These are phyloP conservation scores for Cynopterus sphinx DNA, from an alignment of 2,797 vertebrate genomes.

Conservation along the genomic window DNA sequence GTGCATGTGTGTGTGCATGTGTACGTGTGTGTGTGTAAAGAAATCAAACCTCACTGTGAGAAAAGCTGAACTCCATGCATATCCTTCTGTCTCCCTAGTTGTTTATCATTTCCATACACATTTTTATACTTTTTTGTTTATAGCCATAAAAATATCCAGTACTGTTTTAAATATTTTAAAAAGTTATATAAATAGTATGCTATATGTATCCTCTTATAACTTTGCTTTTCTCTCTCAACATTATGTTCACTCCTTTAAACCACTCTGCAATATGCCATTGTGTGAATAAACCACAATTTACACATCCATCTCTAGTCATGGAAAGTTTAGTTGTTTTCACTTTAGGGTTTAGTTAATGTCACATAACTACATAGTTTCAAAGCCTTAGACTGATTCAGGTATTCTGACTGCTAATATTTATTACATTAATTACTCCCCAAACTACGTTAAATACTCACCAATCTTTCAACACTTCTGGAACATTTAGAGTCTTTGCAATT, in stretches of 20 bases:
- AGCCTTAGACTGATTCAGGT: not conserved
- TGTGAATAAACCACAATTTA: not conserved
- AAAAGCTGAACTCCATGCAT: not conserved
- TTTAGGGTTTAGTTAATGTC: not conserved
- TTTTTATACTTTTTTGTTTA: slow-evolving; percentile 4
- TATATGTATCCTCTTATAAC: not conserved
- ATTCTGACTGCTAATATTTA: slow-evolving; percentile 31
- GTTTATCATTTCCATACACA: not conserved
- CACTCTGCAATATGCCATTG: not conserved
- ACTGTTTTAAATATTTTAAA: not conserved
- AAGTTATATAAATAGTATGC: not conserved
- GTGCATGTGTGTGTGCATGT: too few relatives aligned
- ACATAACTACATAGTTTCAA: not conserved
- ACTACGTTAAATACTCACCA: slow-evolving; percentile 79
- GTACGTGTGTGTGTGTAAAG: not conserved
- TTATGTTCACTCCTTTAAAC: slow-evolving; percentile 11
- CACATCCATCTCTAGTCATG: not conserved
- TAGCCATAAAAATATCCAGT: slow-evolving; percentile 11
- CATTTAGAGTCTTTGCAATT: slow-evolving; percentile 80
- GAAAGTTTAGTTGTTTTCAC: slow-evolving; percentile 22
- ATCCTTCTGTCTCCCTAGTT: not conserved
- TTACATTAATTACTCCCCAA: slow-evolving; percentile 81
- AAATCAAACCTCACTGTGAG: not conserved
- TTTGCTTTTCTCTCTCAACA: not conserved
- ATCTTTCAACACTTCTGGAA: slow-evolving; percentile 79